A percentile compares a stretch with the other conserved stretches of the same genome.
phyloP scores from a whole-genome alignment of 2,797 vertebrate genomes.

The Hydrolagus colliei region DNA sequence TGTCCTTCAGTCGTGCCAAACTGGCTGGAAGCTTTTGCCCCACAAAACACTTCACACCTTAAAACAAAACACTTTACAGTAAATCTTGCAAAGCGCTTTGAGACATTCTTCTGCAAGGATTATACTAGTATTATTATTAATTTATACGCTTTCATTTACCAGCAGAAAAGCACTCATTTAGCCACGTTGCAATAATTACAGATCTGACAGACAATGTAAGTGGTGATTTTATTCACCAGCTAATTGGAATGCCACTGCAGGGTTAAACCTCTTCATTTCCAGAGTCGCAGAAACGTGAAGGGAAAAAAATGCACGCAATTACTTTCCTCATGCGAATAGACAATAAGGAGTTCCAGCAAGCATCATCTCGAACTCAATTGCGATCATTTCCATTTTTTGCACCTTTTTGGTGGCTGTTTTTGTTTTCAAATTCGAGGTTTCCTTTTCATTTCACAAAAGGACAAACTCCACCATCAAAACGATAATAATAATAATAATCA shows the following conservation, averaged over 20 bases:
- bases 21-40: no score
- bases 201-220: slow-evolving; percentile 77
- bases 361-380: slow-evolving; percentile 75
- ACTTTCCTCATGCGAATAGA: slow-evolving; percentile 85
- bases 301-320: slow-evolving; percentile 79
- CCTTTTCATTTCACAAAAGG: no score
- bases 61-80: no score
- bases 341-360: slow-evolving; percentile 87
- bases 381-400: slow-evolving; percentile 64
- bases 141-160: slow-evolving; percentile 1
- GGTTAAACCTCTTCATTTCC: slow-evolving; percentile 82
- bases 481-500: no score
- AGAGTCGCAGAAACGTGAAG: slow-evolving; percentile 78
- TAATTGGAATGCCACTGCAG: slow-evolving; percentile 95
- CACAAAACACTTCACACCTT: no score
- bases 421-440: no score
- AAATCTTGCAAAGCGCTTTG: no score
- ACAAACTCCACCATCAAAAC: no score
- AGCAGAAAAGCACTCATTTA: slow-evolving; percentile 71
- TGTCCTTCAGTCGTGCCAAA: no score
- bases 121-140: no score
- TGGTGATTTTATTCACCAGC: slow-evolving; percentile 93
- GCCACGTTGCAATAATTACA: slow-evolving; percentile 86
- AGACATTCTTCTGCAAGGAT: no score
- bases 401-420: no score